phyloP scores from a whole-genome alignment of 2,113 vertebrate genomes.

The Donacobius atricapilla region DNA sequence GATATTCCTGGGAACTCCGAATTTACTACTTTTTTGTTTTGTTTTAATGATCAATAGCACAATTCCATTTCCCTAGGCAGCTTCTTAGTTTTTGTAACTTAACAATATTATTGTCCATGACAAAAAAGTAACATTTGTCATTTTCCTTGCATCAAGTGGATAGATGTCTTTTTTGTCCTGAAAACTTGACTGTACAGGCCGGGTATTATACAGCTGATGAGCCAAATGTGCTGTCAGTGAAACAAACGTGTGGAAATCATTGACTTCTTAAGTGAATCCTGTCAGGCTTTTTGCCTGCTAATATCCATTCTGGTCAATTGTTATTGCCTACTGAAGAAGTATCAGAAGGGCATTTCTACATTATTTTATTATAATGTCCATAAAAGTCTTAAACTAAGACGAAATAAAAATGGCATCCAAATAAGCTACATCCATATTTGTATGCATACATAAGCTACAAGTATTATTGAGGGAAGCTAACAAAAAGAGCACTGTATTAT shows the following conservation, averaged over 20 bases:
- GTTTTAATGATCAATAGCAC: not conserved
- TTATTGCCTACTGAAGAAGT: not conserved
- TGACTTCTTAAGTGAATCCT: not conserved
- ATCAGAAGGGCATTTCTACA: not conserved
- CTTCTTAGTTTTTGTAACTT: not conserved
- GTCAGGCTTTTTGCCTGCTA: not conserved
- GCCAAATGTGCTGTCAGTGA: not conserved
- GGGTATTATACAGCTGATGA: not conserved
- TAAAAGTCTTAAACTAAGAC: not conserved
- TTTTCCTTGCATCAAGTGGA: not conserved
- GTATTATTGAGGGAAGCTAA: not conserved
- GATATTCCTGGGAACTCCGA: not conserved
- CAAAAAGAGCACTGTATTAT: not conserved
- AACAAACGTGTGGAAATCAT: not conserved
- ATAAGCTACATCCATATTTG: not conserved
- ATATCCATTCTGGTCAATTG: constrained; percentile 1
- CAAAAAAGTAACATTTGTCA: not conserved
- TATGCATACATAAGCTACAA: not conserved
- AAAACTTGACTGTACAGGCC: not conserved
- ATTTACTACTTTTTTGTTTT: not conserved
- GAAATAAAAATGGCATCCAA: constrained; percentile 2
- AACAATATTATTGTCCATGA: not conserved
- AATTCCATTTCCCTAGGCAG: not conserved
- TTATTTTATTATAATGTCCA: not conserved
- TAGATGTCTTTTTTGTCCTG: not conserved